A percentile compares a stretch with the other conserved stretches of the same genome.
phyloP scores from a whole-genome alignment of 2,797 vertebrate genomes.

The Protonibea diacanthus region DNA sequence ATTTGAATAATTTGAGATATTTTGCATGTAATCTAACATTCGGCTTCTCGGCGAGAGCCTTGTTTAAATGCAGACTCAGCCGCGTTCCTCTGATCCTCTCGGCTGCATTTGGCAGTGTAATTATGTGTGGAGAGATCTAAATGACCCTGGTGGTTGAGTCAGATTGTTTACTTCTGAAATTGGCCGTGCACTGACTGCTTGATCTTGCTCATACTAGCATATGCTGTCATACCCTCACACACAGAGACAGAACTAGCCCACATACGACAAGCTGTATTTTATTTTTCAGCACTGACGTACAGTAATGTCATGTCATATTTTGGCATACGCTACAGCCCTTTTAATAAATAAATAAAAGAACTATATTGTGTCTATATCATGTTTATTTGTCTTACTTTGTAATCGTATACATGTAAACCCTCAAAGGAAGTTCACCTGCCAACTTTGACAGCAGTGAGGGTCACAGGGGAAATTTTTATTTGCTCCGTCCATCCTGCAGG shows the following conservation, averaged over 20 bases:
- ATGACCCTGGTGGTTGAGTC: constrained; percentile 33
- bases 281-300: not conserved
- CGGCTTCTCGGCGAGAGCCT: not conserved
- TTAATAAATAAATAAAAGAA: not conserved
- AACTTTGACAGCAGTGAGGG: constrained; percentile 3
- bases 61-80: constrained; percentile 19
- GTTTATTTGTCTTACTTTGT: not conserved
- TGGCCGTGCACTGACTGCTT: constrained; percentile 16
- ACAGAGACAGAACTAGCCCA: not conserved
- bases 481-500: constrained; percentile 56
- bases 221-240: not conserved
- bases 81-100: constrained; percentile 14
- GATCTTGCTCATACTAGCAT: constrained; percentile 17
- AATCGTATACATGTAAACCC: not conserved
- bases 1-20: not conserved
- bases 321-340: not conserved
- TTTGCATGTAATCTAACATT: constrained; percentile 2
- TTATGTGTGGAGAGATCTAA: constrained; percentile 36
- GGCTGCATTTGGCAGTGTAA: constrained; percentile 29
- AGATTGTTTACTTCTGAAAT: constrained; percentile 40
- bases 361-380: not conserved
- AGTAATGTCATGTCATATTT: not conserved
- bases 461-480: constrained; percentile 34
- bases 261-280: not conserved
- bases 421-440: constrained; percentile 27